A percentile compares a stretch with the other conserved stretches of the same genome.
Evolutionary conservation across 1,140 invertebrate species (phyloP).

Genomic region (Dreissena rostriformis): DNA sequence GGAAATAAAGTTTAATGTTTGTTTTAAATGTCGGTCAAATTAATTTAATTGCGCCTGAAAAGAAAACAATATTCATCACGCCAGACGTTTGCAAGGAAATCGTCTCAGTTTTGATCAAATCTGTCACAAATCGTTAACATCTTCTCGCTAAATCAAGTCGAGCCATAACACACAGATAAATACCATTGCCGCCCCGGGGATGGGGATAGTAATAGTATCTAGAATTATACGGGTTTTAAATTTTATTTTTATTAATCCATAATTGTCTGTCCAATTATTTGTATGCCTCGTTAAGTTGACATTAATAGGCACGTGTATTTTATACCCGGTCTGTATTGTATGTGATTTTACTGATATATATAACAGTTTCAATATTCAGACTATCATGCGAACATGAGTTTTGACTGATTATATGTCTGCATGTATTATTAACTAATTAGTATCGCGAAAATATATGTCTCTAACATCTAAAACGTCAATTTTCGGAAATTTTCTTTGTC

Average conservation of each 20-base stretch:
- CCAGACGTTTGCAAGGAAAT: constrained; percentile 34
- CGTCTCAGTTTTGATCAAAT: constrained; percentile 4
- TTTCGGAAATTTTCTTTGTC: no score
- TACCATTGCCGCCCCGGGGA: background rate
- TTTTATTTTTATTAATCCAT: background rate
- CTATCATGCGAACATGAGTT: no score
- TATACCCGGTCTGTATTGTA: no score
- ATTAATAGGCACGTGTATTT: no score
- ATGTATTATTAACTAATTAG: constrained; percentile 17
- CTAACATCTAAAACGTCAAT: constrained; percentile 13
- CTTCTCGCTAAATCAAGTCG: background rate
- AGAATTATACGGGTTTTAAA: no score
- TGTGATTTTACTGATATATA: no score
- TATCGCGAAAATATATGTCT: background rate
- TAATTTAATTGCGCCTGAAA: constrained; percentile 13
- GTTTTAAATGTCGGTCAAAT: constrained; percentile 19
- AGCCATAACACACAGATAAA: background rate
- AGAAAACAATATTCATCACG: constrained; percentile 45
- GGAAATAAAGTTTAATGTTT: constrained; percentile 39
- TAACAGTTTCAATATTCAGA: no score
- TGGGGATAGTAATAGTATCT: no score
- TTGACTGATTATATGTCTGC: background rate
- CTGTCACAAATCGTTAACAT: background rate
- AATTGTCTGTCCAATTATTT: constrained; percentile 8
- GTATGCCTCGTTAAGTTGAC: constrained; percentile 20